A percentile compares a stretch with the other conserved stretches of the same genome.
Evolutionary conservation across 2,888 invertebrate genomes (phyloP).

Genomic region (Dascillus cervinus): DNA sequence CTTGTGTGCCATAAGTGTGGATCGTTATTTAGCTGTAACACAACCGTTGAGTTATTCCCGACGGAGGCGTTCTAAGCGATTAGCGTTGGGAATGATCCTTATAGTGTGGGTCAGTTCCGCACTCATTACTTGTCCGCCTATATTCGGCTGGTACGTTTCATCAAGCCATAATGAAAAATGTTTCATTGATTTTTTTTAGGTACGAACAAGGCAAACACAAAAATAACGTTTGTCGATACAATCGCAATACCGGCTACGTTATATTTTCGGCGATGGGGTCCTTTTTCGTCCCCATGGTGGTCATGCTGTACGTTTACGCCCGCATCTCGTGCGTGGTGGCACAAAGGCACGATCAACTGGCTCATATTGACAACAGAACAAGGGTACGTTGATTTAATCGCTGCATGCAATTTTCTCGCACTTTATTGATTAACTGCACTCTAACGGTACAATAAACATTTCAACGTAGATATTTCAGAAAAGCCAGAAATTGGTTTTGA

Average conservation of each 20-base stretch:
- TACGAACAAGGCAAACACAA: conserved; percentile 64
- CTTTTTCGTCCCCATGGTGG: conserved; percentile 90
- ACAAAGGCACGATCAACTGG: conserved; percentile 66
- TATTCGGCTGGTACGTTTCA: conserved; percentile 75
- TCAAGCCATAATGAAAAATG: neutral
- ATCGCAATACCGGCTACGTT: conserved; percentile 89
- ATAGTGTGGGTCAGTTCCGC: conserved; percentile 87
- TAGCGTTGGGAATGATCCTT: conserved; percentile 80
- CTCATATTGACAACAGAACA: conserved; percentile 49
- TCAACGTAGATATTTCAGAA: conserved; percentile 30
- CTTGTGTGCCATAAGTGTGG: conserved; percentile 86
- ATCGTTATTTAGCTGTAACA: conserved; percentile 88
- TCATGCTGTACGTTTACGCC: conserved; percentile 92
- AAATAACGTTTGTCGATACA: conserved; percentile 71
- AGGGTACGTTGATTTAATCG: conserved; percentile 28
- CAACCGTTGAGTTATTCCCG: conserved; percentile 88
- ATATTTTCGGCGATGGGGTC: conserved; percentile 93
- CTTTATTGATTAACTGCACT: neutral
- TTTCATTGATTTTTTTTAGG: conserved; percentile 42
- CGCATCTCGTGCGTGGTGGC: conserved; percentile 81
- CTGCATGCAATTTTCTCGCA: neutral
- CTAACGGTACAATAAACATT: too few species aligned
- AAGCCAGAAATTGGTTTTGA: conserved; percentile 34
- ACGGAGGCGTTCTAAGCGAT: conserved; percentile 73
- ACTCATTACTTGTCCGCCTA: conserved; percentile 88